phyloP scores from a whole-genome alignment of 2,797 vertebrate genomes.

The Lithobates sylvaticus region DNA sequence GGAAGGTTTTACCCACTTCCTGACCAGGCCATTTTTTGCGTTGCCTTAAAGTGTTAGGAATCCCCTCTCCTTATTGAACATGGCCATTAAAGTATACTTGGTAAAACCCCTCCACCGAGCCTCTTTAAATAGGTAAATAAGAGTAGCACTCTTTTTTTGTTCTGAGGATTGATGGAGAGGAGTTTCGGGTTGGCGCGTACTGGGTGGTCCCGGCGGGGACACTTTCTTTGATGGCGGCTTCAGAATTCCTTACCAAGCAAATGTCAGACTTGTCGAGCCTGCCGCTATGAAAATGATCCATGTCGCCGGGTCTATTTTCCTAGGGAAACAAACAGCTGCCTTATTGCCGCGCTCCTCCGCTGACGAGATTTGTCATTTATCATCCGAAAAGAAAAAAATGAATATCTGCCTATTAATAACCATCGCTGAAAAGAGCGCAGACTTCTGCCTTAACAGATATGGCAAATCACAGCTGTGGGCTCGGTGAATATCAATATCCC shows the following conservation, averaged over 20 bases:
- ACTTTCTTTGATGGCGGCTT: constrained; percentile 78
- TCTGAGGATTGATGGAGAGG: constrained; percentile 74
- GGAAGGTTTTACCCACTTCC: no score
- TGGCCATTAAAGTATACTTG: no score
- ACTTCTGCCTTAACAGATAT: constrained; percentile 7
- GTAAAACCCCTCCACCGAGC: background rate
- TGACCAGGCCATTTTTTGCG: no score
- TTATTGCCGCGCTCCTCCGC: constrained; percentile 68
- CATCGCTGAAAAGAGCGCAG: constrained; percentile 50
- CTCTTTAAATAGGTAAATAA: constrained; percentile 64
- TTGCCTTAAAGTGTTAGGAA: no score
- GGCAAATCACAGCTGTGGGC: constrained; percentile 12
- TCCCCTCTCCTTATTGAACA: no score
- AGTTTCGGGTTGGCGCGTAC: constrained; percentile 6
- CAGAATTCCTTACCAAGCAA: constrained; percentile 77
- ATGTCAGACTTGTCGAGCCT: constrained; percentile 82
- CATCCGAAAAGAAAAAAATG: constrained; percentile 62
- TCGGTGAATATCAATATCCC: background rate
- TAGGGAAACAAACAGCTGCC: constrained; percentile 79
- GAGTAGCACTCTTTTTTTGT: constrained; percentile 64
- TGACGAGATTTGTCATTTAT: constrained; percentile 71
- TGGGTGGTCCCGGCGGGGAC: constrained; percentile 70
- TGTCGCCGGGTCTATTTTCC: constrained; percentile 77
- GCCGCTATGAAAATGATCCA: constrained; percentile 80
- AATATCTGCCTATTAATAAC: constrained; percentile 68